Evolutionary conservation across 2,797 vertebrate species (phyloP), one percentile per base, ranked within the genome.

Genomic region (Alectoris magna): DNA sequence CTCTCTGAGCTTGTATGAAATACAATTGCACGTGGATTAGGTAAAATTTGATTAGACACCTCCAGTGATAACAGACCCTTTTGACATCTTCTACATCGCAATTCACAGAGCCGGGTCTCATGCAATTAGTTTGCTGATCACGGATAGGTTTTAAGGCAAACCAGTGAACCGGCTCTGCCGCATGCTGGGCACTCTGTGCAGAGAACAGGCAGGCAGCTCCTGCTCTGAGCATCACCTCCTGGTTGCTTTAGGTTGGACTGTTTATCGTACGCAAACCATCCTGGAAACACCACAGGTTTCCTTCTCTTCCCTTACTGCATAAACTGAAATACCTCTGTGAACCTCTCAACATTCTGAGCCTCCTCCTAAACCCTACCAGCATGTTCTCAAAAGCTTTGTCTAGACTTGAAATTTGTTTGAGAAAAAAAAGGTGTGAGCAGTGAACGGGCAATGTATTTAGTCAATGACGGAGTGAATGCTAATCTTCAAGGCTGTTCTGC

Each of bases 361-460:
- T 80, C 26, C 82, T 78, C 75, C 59, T 66, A 15, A 83, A 26
- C 2, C 0, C 44, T 44, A 88, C 14, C 11, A 31, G n/a, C 31
- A 38, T 0, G 0, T 60, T 87, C 64, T 91, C 72, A 94, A 39
- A 80, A 14, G 71, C 59, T 92, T 92, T 59, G 89, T 84, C 92
- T 87, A 91, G 89, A 72, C 87, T 43, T 69, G n/a, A 93, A 91
- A 39, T 72, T 80, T 21, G 49, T 49, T 71, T 24, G 85, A 93
- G 68, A 19, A 53, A 34, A 51, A 7, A 11, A 91, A 87, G 53
- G 34, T 26, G 63, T 31, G 55, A 53, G 84, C 2, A 8, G 41
- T 8, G 23, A 76, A 46, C 29, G 46, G 73, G 18, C 44, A 46
- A 41, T 0, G 0, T 48, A 58, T 22, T 80, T 67, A 76, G 44